phyloP scores from a whole-genome alignment of 2,797 vertebrate genomes.

The Cygnus olor region DNA sequence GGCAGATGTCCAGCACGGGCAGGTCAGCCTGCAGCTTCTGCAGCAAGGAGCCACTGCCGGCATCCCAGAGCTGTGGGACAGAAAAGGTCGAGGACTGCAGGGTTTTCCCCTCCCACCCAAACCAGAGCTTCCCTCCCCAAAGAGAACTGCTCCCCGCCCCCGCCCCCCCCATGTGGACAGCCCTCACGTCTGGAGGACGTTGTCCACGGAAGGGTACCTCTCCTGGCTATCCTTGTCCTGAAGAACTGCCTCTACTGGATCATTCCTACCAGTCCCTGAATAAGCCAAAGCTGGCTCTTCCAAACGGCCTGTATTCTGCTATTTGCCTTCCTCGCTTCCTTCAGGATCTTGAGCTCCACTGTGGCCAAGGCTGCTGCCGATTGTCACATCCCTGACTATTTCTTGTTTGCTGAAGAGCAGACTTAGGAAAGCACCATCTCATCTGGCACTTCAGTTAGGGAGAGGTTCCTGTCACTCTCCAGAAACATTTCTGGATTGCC shows the following conservation, averaged over 20 bases:
- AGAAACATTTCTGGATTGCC: neutral
- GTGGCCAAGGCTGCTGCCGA: neutral
- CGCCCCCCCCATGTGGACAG: neutral
- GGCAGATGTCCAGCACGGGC: slow-evolving; percentile 91
- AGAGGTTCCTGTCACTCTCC: neutral
- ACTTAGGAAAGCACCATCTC: neutral
- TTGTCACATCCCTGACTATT: neutral
- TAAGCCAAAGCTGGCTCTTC: neutral
- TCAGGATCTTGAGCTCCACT: no score
- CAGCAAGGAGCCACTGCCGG: slow-evolving; percentile 85
- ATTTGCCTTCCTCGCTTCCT: neutral
- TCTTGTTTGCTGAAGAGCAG: neutral
- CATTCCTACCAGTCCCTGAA: neutral
- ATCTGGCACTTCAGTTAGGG: neutral
- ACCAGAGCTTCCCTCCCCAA: neutral
- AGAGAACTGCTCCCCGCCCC: neutral
- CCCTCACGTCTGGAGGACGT: neutral
- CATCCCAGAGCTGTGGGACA: slow-evolving; percentile 90
- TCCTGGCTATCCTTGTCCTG: neutral
- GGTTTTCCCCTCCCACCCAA: neutral
- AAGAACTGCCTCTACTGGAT: neutral
- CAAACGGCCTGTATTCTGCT: neutral
- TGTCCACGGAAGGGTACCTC: neutral
- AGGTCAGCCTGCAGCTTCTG: slow-evolving; percentile 90
- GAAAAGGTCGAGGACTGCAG: neutral